phyloP scores from a whole-genome alignment of 1,140 invertebrate species.

The Drosophila nebulosa region DNA sequence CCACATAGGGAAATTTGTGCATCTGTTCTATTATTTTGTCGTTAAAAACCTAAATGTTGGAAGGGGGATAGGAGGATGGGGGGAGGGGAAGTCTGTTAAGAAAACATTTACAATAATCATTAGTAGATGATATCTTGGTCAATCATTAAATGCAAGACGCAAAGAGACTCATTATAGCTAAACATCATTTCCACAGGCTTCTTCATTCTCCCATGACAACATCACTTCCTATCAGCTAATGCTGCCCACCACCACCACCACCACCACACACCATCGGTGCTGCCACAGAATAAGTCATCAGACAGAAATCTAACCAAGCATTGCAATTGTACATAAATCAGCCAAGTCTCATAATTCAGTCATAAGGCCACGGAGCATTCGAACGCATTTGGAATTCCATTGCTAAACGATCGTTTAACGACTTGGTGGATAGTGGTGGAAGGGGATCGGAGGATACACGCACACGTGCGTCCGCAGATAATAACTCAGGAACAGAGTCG shows the following conservation, averaged over 20 bases:
- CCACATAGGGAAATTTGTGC: background rate
- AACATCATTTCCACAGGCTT: background rate
- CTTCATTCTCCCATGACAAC: conserved; percentile 10
- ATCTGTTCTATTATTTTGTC: no score
- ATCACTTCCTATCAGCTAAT: conserved; percentile 10
- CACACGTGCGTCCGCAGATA: conserved; percentile 48
- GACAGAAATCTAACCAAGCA: conserved; percentile 39
- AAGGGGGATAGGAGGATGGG: background rate
- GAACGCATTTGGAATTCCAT: conserved; percentile 41
- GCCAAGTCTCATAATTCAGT: conserved; percentile 57
- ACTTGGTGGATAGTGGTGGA: conserved; percentile 6
- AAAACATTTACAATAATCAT: background rate
- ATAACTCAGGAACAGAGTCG: conserved; percentile 32
- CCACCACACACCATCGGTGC: background rate
- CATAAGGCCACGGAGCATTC: conserved; percentile 35
- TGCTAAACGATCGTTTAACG: conserved; percentile 71
- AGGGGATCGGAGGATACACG: conserved; percentile 11
- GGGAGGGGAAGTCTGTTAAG: no score
- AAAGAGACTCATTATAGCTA: background rate
- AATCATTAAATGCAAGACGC: conserved; percentile 4
- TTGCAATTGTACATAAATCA: conserved; percentile 57
- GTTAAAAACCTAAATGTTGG: background rate
- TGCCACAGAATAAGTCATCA: conserved; percentile 23
- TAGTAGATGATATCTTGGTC: background rate
- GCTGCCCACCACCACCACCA: background rate